A percentile compares a stretch with the other conserved stretches of the same genome.
Conservation (phyloP, 2,888 invertebrate species). For the Pterostichus niger region DNA sequence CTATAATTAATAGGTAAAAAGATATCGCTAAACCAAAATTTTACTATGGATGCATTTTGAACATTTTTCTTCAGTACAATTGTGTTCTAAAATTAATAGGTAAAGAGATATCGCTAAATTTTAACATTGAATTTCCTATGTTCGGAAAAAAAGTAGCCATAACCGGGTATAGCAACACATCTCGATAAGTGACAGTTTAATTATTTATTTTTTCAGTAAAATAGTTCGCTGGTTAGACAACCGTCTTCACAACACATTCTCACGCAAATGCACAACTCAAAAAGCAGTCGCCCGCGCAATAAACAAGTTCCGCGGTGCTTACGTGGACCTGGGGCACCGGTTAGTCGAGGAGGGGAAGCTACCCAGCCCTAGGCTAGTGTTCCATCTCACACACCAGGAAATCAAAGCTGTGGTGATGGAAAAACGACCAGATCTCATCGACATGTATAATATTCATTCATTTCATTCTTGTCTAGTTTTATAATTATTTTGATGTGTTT, state of each 20-base stretch:
- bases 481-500: too few species aligned
- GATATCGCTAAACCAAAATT: too few species aligned
- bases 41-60: too few species aligned
- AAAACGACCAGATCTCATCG: slow-evolving; percentile 70
- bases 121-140: too few species aligned
- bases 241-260: slow-evolving; percentile 77
- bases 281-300: slow-evolving; percentile 76
- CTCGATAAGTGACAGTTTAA: too few species aligned
- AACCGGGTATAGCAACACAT: too few species aligned
- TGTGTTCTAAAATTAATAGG: too few species aligned
- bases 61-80: too few species aligned
- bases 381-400: slow-evolving; percentile 84
- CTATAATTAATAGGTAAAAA: too few species aligned
- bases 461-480: too few species aligned
- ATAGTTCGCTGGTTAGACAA: slow-evolving; percentile 82
- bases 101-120: too few species aligned
- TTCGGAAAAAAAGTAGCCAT: too few species aligned
- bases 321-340: slow-evolving; percentile 79
- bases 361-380: slow-evolving; percentile 83
- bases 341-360: slow-evolving; percentile 83
- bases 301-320: slow-evolving; percentile 82
- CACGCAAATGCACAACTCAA: neutral
- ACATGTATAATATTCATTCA: slow-evolving; percentile 70
- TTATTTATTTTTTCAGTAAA: slow-evolving; percentile 75
- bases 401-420: slow-evolving; percentile 79